Conservation (phyloP, 2,797 vertebrate genomes). For the Sandelia bainsii region DNA sequence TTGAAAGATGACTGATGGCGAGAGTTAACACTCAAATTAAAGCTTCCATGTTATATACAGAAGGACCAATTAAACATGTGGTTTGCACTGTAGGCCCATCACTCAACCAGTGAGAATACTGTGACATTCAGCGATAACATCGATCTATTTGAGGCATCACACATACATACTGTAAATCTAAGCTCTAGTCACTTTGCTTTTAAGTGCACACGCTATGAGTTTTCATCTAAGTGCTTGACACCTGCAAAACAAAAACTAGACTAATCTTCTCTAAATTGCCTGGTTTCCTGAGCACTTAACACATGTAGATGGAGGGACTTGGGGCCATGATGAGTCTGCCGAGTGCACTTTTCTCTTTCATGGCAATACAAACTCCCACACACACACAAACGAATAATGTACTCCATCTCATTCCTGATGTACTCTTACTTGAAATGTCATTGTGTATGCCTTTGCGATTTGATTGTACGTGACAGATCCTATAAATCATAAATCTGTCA, state of each 20-base stretch:
- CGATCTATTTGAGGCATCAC: not conserved
- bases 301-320: conserved; percentile 18
- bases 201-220: not conserved
- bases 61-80: not conserved
- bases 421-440: conserved; percentile 13
- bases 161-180: not conserved
- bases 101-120: not conserved
- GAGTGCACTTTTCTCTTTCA: conserved; percentile 35
- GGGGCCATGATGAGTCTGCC: conserved; percentile 26
- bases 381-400: conserved; percentile 4
- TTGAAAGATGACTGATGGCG: too few species aligned
- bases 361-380: conserved; percentile 51
- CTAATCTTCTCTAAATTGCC: conserved; percentile 39
- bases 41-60: not conserved
- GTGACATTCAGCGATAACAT: not conserved
- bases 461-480: conserved; percentile 9
- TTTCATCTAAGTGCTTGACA: conserved; percentile 12
- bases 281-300: conserved; percentile 40
- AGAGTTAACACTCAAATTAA: too few species aligned
- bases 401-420: not conserved
- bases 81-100: not conserved
- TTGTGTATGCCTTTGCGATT: conserved; percentile 10
- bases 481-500: conserved; percentile 29
- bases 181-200: conserved; percentile 2
- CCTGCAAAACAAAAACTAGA: conserved; percentile 16